Percentiles rank a stretch among this genome's conserved stretches.
phyloP scores from a whole-genome alignment of 2,888 invertebrate species.

The Eupsilia transversa region DNA sequence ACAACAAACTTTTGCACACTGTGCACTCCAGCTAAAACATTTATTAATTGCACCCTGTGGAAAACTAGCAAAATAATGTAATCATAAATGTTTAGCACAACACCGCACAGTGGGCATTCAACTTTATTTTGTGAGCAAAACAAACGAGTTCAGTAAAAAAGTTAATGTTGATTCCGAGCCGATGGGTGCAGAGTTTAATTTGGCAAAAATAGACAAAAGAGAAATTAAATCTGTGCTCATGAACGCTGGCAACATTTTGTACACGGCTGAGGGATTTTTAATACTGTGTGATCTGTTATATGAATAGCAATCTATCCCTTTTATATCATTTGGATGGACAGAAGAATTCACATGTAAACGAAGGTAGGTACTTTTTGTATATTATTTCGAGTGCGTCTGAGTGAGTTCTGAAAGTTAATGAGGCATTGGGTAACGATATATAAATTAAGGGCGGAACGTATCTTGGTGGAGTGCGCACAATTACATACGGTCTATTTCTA shows the following conservation, averaged over 20 bases:
- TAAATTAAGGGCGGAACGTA: slow-evolving; percentile 32
- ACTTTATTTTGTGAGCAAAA: slow-evolving; percentile 25
- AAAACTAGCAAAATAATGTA: slow-evolving; percentile 20
- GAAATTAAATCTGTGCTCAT: slow-evolving; percentile 35
- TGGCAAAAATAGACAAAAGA: slow-evolving; percentile 50
- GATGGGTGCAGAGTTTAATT: slow-evolving; percentile 43
- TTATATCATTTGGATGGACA: slow-evolving; percentile 37
- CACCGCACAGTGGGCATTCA: neutral
- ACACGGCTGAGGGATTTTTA: slow-evolving; percentile 39
- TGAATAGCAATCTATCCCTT: slow-evolving; percentile 37
- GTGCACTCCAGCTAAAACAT: slow-evolving; percentile 23
- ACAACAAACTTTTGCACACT: slow-evolving; percentile 29
- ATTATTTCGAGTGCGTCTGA: slow-evolving; percentile 28
- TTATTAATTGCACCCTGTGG: slow-evolving; percentile 40
- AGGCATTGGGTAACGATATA: slow-evolving; percentile 25
- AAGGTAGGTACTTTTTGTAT: slow-evolving; percentile 36
- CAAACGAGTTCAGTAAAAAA: slow-evolving; percentile 23
- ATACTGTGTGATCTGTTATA: slow-evolving; percentile 30
- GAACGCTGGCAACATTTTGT: slow-evolving; percentile 11
- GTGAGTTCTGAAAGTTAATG: slow-evolving; percentile 41
- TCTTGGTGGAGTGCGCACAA: slow-evolving; percentile 30
- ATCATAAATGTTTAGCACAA: slow-evolving; percentile 8
- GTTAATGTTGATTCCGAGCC: slow-evolving; percentile 30
- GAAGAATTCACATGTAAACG: slow-evolving; percentile 41
- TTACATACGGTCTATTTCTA: slow-evolving; percentile 10